phyloP scores from a whole-genome alignment of 2,113 vertebrate species.

The Lepisosteus oculatus region DNA sequence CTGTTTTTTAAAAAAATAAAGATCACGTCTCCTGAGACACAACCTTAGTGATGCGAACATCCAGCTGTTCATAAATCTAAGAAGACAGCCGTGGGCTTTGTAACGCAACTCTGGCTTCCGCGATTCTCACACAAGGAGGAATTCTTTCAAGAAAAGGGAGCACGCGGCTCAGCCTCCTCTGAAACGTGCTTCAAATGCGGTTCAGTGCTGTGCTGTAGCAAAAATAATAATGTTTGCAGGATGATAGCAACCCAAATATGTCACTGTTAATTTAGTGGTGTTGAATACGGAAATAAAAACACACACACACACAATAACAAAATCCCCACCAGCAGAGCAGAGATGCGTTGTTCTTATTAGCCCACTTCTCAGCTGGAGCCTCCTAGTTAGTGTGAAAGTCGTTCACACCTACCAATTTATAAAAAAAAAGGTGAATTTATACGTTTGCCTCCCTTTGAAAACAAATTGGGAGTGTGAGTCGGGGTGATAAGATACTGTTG shows the following conservation, averaged over 20 bases:
- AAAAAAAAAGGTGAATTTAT: not conserved
- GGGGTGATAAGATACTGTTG: not conserved
- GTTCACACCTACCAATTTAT: constrained; percentile 1
- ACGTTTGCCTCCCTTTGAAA: not conserved
- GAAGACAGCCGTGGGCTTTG: not conserved
- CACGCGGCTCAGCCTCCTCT: not conserved
- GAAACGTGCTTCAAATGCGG: constrained; percentile 10
- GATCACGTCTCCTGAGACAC: not conserved
- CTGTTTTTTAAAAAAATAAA: too few species aligned
- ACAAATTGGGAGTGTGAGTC: not conserved
- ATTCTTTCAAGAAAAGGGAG: not conserved
- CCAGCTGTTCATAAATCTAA: not conserved
- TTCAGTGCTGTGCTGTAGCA: constrained; percentile 2
- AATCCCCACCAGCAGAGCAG: not conserved
- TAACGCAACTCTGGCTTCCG: not conserved
- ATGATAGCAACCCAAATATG: constrained; percentile 23
- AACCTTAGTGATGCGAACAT: constrained; percentile 5
- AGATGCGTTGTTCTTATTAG: not conserved
- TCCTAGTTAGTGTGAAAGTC: not conserved
- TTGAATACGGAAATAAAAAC: not conserved
- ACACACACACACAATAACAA: too few species aligned
- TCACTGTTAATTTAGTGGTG: constrained; percentile 18
- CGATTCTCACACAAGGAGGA: not conserved
- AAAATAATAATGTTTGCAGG: constrained; percentile 10
- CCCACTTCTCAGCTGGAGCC: not conserved